Conservation (phyloP, 2,797 vertebrate genomes). For the Okamejei kenojei region DNA sequence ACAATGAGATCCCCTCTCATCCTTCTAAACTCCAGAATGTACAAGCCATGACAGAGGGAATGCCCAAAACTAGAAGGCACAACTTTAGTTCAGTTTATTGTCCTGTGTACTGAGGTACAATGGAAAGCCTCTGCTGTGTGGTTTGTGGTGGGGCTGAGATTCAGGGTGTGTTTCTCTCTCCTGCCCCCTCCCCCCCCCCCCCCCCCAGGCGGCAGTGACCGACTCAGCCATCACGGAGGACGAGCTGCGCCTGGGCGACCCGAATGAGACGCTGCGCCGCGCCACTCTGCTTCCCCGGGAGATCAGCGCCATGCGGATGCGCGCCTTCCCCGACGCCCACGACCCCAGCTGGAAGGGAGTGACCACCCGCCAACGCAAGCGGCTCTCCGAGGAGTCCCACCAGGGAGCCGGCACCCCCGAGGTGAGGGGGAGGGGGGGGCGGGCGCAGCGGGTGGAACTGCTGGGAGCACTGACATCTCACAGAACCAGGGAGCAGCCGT, state of each 20-base stretch:
- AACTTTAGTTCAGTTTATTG: too few relatives aligned
- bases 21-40: too few relatives aligned
- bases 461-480: too few relatives aligned
- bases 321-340: slow-evolving; percentile 42
- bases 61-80: too few relatives aligned
- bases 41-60: too few relatives aligned
- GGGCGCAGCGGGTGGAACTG: too few relatives aligned
- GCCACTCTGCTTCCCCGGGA: slow-evolving; percentile 70
- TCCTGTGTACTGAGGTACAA: too few relatives aligned
- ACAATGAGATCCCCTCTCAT: too few relatives aligned
- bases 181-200: background rate
- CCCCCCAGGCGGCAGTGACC: slow-evolving; percentile 42
- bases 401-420: slow-evolving; percentile 68
- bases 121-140: too few relatives aligned
- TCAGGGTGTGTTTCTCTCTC: background rate
- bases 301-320: slow-evolving; percentile 50
- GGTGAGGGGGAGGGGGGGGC: slow-evolving; percentile 52
- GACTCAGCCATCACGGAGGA: slow-evolving; percentile 69
- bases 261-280: slow-evolving; percentile 73
- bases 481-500: too few relatives aligned
- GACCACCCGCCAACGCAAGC: slow-evolving; percentile 63
- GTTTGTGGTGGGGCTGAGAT: background rate
- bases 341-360: slow-evolving; percentile 48
- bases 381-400: slow-evolving; percentile 55
- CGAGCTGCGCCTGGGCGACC: slow-evolving; percentile 77